Conservation (phyloP, 35 echinoderm and acorn worm species). For the Chiridota heheva region DNA sequence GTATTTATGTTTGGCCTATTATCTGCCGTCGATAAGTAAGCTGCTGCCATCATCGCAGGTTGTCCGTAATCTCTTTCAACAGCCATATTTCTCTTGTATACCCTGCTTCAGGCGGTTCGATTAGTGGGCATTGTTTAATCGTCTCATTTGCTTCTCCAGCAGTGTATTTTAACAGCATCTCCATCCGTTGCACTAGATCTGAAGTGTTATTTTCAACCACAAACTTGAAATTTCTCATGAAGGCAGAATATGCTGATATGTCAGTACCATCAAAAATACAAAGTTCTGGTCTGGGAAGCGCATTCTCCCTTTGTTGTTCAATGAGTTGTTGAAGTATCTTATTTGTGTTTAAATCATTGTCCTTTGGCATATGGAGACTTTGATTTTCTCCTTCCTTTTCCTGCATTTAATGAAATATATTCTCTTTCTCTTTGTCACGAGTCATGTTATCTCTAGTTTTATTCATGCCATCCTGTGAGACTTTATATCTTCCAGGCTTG, state of each 20-base stretch:
- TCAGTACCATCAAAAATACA: slow-evolving; percentile 46
- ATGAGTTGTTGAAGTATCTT: slow-evolving; percentile 18
- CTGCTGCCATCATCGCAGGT: slow-evolving; percentile 26
- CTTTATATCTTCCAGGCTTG: no score
- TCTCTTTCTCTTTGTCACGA: background rate
- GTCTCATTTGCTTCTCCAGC: slow-evolving; percentile 44
- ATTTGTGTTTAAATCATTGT: no score
- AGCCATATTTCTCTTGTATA: slow-evolving; percentile 33
- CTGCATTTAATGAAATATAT: no score
- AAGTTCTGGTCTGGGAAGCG: slow-evolving; percentile 33
- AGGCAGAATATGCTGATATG: slow-evolving; percentile 35
- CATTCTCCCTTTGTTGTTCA: slow-evolving; percentile 29
- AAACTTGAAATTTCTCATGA: slow-evolving; percentile 55
- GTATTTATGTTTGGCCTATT: slow-evolving; percentile 26
- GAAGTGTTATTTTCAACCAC: slow-evolving; percentile 45
- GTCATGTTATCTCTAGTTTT: background rate
- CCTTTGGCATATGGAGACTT: no score
- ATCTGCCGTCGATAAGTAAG: slow-evolving; percentile 33
- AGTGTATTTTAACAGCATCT: slow-evolving; percentile 51
- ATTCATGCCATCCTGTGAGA: background rate
- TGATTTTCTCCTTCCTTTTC: no score
- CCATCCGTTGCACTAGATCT: slow-evolving; percentile 1
- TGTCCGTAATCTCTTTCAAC: slow-evolving; percentile 54
- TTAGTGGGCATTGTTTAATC: slow-evolving; percentile 28
- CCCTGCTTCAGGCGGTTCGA: slow-evolving; percentile 1